These are phyloP conservation scores for Aleiodes testaceus DNA, from an alignment of 2,888 invertebrate genomes.

Conservation along the genomic window DNA sequence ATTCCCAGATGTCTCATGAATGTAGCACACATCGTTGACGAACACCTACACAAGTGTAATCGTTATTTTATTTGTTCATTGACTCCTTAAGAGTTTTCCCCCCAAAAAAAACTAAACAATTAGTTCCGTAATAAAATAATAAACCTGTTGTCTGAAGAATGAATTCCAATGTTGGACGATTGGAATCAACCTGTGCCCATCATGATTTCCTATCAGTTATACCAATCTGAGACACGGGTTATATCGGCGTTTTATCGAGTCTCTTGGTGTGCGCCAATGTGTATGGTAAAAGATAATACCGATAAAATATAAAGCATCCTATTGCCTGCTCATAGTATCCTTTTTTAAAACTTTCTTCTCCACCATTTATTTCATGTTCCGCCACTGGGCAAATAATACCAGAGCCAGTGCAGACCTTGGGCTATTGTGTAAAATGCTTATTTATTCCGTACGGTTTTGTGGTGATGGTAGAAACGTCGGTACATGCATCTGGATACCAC, in stretches of 20 bases:
- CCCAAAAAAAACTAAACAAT: background rate
- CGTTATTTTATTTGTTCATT: background rate
- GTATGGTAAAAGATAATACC: conserved; percentile 29
- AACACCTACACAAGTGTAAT: conserved; percentile 25
- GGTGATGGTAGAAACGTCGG: conserved; percentile 27
- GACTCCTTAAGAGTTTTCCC: too few species aligned
- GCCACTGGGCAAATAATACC: conserved; percentile 29
- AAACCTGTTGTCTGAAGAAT: background rate
- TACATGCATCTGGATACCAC: conserved; percentile 31
- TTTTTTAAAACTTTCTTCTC: background rate
- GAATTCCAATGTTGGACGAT: conserved; percentile 7
- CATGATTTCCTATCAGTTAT: conserved; percentile 51
- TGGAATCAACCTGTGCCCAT: conserved; percentile 28
- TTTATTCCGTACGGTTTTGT: conserved; percentile 6
- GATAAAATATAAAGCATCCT: conserved; percentile 33
- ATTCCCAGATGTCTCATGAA: conserved; percentile 4
- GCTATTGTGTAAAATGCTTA: conserved; percentile 24
- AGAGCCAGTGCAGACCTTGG: background rate
- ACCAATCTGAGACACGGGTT: conserved; percentile 55
- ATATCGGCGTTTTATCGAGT: conserved; percentile 56
- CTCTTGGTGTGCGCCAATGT: conserved; percentile 38
- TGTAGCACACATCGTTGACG: conserved; percentile 18
- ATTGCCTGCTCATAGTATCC: background rate
- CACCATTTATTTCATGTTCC: conserved; percentile 25
- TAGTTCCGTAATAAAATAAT: conserved; percentile 2